Conservation (phyloP, 2,113 vertebrate genomes). For the Oreochromis spilurus region DNA sequence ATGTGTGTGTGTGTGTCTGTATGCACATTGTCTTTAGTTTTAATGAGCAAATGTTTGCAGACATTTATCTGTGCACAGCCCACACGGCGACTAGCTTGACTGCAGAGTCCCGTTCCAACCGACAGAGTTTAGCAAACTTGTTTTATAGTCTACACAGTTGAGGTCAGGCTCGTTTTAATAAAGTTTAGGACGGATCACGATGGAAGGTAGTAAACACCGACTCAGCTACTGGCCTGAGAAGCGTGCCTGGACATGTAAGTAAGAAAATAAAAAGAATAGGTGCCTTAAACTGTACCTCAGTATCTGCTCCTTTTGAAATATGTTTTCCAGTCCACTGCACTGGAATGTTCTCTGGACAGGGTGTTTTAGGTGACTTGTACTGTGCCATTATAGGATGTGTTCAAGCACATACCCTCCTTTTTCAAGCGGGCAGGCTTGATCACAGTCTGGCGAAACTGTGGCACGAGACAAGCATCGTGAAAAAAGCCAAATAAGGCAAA, state of each 20-base stretch:
- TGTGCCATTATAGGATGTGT: background rate
- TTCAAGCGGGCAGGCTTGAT: background rate
- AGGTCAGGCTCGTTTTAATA: background rate
- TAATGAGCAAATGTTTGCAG: background rate
- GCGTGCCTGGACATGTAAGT: background rate
- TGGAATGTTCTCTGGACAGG: background rate
- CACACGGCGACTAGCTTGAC: background rate
- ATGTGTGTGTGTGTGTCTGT: background rate
- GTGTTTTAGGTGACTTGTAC: background rate
- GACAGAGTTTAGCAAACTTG: background rate
- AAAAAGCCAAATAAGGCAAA: background rate
- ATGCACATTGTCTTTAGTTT: background rate
- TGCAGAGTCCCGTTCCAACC: background rate
- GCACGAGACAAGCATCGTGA: background rate
- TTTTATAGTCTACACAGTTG: background rate
- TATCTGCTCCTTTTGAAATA: background rate
- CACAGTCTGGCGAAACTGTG: background rate
- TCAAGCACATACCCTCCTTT: background rate
- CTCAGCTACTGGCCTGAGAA: background rate
- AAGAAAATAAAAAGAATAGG: background rate
- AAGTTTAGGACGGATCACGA: background rate
- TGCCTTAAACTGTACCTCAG: background rate
- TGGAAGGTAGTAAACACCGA: background rate
- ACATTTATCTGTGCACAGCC: background rate
- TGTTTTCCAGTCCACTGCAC: background rate